Percentiles rank a stretch among this genome's conserved stretches.
Evolutionary conservation across 2,797 vertebrate species (phyloP).

Genomic region (Cossypha niveicapilla): DNA sequence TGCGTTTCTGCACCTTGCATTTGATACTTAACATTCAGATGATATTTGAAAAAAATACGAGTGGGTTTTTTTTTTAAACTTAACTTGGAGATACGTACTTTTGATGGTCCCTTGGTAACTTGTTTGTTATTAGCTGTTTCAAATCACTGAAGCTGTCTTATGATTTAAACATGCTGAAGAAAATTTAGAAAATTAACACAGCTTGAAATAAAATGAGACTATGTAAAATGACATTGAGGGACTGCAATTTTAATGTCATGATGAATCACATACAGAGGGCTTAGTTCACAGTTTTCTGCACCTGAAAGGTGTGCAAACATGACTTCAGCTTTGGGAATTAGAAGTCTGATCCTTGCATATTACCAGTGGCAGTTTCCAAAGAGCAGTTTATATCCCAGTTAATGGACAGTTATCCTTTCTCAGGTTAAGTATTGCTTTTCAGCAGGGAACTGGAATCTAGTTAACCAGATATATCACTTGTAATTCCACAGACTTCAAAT

Average conservation of each 20-base stretch:
- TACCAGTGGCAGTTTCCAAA: background rate
- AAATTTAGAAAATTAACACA: background rate
- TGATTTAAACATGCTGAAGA: background rate
- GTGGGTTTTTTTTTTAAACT: background rate
- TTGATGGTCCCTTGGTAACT: background rate
- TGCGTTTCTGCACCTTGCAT: background rate
- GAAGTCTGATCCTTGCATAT: background rate
- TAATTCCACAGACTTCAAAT: background rate
- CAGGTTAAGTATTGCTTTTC: background rate
- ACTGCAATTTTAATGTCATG: background rate
- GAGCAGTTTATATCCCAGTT: background rate
- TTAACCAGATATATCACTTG: background rate
- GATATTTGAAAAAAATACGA: background rate
- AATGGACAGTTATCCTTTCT: background rate
- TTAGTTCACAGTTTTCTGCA: background rate
- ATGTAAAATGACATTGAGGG: background rate
- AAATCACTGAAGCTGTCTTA: background rate
- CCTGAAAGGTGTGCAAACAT: fast-evolving
- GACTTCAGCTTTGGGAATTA: background rate
- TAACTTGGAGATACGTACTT: background rate
- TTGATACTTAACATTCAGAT: background rate
- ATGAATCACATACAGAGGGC: background rate
- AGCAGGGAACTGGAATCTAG: background rate
- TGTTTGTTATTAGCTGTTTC: background rate
- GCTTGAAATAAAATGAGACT: background rate